Evolutionary conservation across 2,113 vertebrate species (phyloP).

Genomic region (Columba janthina): DNA sequence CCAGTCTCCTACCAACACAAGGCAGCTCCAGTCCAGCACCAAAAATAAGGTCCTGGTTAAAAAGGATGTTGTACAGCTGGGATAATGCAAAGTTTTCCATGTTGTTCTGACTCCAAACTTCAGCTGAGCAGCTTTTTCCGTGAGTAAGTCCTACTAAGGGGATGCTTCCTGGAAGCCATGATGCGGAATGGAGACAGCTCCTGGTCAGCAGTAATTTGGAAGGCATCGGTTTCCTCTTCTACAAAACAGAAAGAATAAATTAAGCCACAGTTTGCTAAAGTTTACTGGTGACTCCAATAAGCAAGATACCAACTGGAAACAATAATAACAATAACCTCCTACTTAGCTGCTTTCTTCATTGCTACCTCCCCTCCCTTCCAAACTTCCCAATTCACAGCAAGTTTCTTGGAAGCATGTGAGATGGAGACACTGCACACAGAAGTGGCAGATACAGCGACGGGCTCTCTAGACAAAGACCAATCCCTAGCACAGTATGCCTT

Average conservation of each 20-base stretch:
- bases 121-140: slow-evolving; percentile 86
- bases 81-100: neutral
- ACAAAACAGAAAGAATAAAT: neutral
- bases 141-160: slow-evolving; percentile 77
- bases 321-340: neutral
- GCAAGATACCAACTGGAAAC: neutral
- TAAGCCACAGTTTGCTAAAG: neutral
- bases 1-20: neutral
- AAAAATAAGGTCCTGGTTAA: neutral
- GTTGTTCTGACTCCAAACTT: neutral
- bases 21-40: neutral
- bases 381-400: neutral
- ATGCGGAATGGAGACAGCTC: slow-evolving; percentile 78
- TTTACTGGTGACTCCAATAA: neutral
- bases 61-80: neutral
- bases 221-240: slow-evolving; percentile 41
- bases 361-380: neutral
- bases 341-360: neutral
- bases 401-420: accelerated
- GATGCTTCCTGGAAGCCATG: slow-evolving; percentile 27
- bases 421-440: neutral
- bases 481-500: neutral
- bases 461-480: neutral
- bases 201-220: neutral
- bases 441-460: neutral